Percentiles rank a stretch among this genome's conserved stretches.
These are phyloP conservation scores for Creontiades dilutus DNA, from an alignment of 2,888 invertebrate genomes.

Conservation along the genomic window DNA sequence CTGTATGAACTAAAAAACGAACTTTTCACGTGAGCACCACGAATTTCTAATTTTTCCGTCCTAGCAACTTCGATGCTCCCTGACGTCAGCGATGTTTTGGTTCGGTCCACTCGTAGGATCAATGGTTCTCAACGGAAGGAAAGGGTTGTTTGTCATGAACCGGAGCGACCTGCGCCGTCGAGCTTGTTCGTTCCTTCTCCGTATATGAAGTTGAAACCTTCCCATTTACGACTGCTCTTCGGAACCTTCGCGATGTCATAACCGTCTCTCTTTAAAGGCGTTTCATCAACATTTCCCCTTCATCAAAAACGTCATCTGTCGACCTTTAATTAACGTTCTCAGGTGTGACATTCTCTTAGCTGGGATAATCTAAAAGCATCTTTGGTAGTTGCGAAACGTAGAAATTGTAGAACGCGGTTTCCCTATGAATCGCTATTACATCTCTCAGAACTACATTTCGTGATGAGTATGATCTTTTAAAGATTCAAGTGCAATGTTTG, in stretches of 20 bases:
- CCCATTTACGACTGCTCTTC: constrained; percentile 11
- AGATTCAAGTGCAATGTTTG: no score
- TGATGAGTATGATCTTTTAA: no score
- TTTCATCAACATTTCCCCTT: constrained; percentile 30
- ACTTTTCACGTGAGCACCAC: no score
- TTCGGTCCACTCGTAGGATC: neutral
- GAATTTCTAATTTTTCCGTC: no score
- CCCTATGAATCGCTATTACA: no score
- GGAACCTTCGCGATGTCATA: neutral
- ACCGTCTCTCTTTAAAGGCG: neutral
- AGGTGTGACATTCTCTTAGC: neutral
- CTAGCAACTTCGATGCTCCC: no score
- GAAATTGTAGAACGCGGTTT: no score
- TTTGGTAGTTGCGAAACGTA: no score
- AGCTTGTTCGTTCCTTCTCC: neutral
- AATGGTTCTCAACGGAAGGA: constrained; percentile 14
- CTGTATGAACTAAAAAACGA: no score
- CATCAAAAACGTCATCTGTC: neutral
- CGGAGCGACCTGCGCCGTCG: constrained; percentile 21
- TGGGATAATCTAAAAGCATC: no score
- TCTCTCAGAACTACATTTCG: no score
- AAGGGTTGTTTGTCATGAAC: constrained; percentile 21
- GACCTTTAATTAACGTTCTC: constrained; percentile 30
- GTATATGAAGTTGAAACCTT: neutral
- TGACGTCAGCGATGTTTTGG: neutral